These are phyloP conservation scores for Poecilia latipinna DNA, from an alignment of 2,113 vertebrate genomes.

Conservation along the genomic window DNA sequence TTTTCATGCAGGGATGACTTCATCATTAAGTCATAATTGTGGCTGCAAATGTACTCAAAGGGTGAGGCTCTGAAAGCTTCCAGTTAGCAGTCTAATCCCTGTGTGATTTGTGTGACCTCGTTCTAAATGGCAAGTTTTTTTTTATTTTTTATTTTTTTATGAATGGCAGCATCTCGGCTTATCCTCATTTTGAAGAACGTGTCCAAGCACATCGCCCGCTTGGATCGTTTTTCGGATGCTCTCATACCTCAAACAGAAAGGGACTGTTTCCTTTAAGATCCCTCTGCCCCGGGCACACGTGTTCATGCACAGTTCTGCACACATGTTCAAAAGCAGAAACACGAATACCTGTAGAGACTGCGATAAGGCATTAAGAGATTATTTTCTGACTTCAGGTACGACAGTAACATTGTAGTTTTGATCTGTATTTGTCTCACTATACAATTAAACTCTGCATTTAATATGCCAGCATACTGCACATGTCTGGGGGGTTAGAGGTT, in stretches of 20 bases:
- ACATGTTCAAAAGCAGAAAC: conserved; percentile 9
- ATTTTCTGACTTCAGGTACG: conserved; percentile 3
- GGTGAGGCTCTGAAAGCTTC: conserved; percentile 4
- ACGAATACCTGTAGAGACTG: not conserved
- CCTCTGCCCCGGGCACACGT: conserved; percentile 2
- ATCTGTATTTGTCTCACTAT: conserved; percentile 21
- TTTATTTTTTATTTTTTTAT: not conserved
- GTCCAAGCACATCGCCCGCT: conserved; percentile 16
- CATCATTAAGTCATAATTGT: not conserved
- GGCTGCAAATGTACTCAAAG: conserved; percentile 16
- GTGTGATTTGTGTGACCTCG: not conserved
- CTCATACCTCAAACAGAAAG: conserved; percentile 37
- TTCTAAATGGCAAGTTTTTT: conserved; percentile 6
- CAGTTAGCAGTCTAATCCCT: conserved; percentile 11
- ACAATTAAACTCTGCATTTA: not conserved
- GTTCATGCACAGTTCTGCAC: conserved; percentile 6
- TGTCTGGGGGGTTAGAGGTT: conserved; percentile 36
- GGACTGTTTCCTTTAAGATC: conserved; percentile 19
- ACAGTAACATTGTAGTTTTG: conserved; percentile 34
- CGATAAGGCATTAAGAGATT: conserved; percentile 1
- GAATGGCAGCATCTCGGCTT: conserved; percentile 1
- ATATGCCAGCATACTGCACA: conserved; percentile 7
- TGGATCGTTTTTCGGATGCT: conserved; percentile 26
- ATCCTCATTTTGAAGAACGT: conserved; percentile 28
- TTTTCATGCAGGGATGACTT: not conserved